phyloP scores from a whole-genome alignment of 2,888 invertebrate genomes.

The Spatulosminthurus flaviceps region DNA sequence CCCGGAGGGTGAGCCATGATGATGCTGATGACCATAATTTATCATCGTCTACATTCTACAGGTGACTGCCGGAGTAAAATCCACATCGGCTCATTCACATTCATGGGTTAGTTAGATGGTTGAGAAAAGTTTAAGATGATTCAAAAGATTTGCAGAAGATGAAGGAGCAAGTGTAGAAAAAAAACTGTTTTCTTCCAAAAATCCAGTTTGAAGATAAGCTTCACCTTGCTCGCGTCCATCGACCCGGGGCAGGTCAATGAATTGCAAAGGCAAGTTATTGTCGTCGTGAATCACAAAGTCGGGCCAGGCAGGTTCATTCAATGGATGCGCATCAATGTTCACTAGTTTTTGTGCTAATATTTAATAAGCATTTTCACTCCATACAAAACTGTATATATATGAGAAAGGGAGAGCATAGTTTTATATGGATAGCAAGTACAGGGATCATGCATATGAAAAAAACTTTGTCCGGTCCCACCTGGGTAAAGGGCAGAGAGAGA shows the following conservation, averaged over 20 bases:
- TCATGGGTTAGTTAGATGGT: slow-evolving; percentile 38
- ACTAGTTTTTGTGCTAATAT: slow-evolving; percentile 31
- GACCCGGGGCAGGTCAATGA: slow-evolving; percentile 50
- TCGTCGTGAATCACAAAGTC: slow-evolving; percentile 45
- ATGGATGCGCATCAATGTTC: slow-evolving; percentile 42
- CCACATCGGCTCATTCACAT: slow-evolving; percentile 36
- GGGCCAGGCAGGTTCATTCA: slow-evolving; percentile 41
- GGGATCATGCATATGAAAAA: slow-evolving; percentile 9
- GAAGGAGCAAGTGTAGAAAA: slow-evolving; percentile 10
- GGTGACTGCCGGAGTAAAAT: slow-evolving; percentile 37
- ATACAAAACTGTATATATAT: not conserved
- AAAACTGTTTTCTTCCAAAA: slow-evolving; percentile 47
- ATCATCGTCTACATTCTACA: slow-evolving; percentile 44
- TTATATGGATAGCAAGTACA: not conserved
- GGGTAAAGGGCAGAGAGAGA: slow-evolving; percentile 18
- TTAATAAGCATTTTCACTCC: not conserved
- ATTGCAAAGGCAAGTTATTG: slow-evolving; percentile 41
- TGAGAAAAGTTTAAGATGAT: slow-evolving; percentile 29
- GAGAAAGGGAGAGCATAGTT: not conserved
- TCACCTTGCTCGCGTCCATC: slow-evolving; percentile 47
- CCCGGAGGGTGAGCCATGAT: slow-evolving; percentile 40
- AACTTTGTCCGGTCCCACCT: slow-evolving; percentile 35
- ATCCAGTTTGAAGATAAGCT: slow-evolving; percentile 48
- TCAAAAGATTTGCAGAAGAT: slow-evolving; percentile 30
- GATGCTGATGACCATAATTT: slow-evolving; percentile 44